These are phyloP conservation scores for Drosophila sucinea DNA, from an alignment of 1,140 invertebrate species.

Conservation along the genomic window DNA sequence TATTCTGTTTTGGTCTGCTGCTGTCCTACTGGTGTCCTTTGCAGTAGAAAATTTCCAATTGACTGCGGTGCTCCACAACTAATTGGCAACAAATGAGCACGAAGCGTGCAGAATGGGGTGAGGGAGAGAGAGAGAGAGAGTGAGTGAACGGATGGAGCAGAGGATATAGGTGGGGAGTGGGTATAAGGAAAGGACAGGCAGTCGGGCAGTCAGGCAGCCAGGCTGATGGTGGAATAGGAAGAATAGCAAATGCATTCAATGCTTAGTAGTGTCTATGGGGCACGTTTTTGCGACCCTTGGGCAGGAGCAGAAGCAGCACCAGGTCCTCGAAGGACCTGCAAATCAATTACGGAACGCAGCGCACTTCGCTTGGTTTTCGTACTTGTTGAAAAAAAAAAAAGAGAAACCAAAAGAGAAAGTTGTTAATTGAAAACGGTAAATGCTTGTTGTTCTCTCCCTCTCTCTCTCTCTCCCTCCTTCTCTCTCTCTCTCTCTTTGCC, in stretches of 20 bases:
- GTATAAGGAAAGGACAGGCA: background rate
- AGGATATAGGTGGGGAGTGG: background rate
- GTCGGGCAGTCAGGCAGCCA: background rate
- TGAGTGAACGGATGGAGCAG: background rate
- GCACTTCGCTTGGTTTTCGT: constrained; percentile 21
- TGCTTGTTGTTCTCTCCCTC: constrained; percentile 35
- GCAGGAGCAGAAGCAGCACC: background rate
- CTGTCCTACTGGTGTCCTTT: background rate
- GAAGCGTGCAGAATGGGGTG: constrained; percentile 39
- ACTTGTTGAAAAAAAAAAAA: constrained; percentile 31
- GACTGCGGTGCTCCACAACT: constrained; percentile 77
- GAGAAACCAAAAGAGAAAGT: constrained; percentile 50
- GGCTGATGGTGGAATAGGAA: background rate
- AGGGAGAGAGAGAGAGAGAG: background rate
- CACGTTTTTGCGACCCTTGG: constrained; percentile 12
- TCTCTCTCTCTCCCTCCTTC: background rate
- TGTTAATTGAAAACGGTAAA: constrained; percentile 76
- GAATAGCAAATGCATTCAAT: constrained; percentile 40
- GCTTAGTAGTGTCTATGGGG: constrained; percentile 33
- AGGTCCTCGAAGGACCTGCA: constrained; percentile 57
- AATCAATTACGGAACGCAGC: constrained; percentile 72
- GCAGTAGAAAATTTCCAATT: constrained; percentile 72
- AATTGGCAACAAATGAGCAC: constrained; percentile 81
- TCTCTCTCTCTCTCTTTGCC: background rate
- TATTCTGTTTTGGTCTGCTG: constrained; percentile 17